phyloP scores from a whole-genome alignment of 2,888 invertebrate species.

The Lutraria lutraria region DNA sequence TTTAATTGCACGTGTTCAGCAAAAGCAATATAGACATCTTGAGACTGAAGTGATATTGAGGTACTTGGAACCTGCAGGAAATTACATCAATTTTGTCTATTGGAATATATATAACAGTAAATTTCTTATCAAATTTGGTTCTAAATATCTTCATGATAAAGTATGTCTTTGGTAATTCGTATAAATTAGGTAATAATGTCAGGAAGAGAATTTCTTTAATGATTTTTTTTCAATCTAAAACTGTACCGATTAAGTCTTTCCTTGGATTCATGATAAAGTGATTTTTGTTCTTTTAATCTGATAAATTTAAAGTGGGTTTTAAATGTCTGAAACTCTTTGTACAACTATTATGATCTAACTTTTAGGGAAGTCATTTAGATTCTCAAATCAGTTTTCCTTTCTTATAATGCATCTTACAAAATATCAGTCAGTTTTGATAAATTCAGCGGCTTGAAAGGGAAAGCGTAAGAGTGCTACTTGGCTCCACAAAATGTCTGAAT shows the following conservation, averaged over 20 bases:
- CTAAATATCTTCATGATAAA: constrained; percentile 2
- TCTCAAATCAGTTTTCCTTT: background rate
- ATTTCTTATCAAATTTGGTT: background rate
- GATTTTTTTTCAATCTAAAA: background rate
- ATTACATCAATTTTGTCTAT: background rate
- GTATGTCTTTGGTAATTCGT: background rate
- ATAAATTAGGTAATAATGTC: background rate
- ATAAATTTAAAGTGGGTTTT: background rate
- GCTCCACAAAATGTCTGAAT: constrained; percentile 13
- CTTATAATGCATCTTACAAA: background rate
- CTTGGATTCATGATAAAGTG: background rate
- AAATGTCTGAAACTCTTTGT: background rate
- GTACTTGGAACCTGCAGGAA: background rate
- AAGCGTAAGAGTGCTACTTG: background rate
- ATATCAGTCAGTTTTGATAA: constrained; percentile 19
- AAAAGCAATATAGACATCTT: background rate
- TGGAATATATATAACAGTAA: background rate
- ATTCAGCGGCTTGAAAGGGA: background rate
- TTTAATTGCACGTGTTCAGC: background rate
- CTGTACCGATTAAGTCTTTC: background rate
- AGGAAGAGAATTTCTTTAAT: background rate
- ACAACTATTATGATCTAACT: background rate
- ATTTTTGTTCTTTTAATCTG: background rate
- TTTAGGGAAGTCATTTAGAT: background rate
- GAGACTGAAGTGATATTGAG: background rate